Conservation (phyloP, 1,140 invertebrate species). For the Drosophila malerkotliana region DNA sequence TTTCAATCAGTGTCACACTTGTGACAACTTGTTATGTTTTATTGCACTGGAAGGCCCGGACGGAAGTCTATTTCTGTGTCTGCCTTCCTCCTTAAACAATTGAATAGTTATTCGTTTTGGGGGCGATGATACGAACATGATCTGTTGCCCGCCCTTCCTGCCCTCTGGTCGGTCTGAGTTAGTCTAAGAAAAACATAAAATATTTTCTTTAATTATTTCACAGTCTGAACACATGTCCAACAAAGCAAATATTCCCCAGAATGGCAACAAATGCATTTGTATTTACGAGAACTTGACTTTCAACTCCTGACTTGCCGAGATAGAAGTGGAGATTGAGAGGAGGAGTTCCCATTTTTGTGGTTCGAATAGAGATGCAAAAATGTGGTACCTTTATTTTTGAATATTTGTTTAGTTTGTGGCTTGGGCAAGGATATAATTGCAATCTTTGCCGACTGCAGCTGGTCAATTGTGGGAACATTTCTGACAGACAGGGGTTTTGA, state of each 20-base stretch:
- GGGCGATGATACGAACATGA: conserved; percentile 9
- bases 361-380: conserved; percentile 19
- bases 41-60: conserved; percentile 31
- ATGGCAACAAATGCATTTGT: conserved; percentile 11
- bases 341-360: conserved; percentile 17
- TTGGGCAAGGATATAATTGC: conserved; percentile 31
- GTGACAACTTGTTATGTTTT: conserved; percentile 66
- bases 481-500: conserved; percentile 16
- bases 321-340: not conserved
- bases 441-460: not conserved
- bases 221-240: conserved; percentile 16
- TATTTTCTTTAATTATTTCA: conserved; percentile 70
- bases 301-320: conserved; percentile 3
- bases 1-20: conserved; percentile 75
- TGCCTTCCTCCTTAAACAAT: conserved; percentile 2
- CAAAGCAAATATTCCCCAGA: conserved; percentile 24
- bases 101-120: conserved; percentile 33
- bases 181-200: conserved; percentile 25
- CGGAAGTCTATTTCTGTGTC: not conserved
- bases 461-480: conserved; percentile 33
- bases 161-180: conserved; percentile 11
- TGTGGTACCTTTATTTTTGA: conserved; percentile 3
- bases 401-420: conserved; percentile 59
- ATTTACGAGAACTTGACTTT: conserved; percentile 6
- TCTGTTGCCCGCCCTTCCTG: not conserved